These are phyloP conservation scores for Linnaemya tessellans DNA, from an alignment of 2,888 invertebrate species.

Conservation along the genomic window DNA sequence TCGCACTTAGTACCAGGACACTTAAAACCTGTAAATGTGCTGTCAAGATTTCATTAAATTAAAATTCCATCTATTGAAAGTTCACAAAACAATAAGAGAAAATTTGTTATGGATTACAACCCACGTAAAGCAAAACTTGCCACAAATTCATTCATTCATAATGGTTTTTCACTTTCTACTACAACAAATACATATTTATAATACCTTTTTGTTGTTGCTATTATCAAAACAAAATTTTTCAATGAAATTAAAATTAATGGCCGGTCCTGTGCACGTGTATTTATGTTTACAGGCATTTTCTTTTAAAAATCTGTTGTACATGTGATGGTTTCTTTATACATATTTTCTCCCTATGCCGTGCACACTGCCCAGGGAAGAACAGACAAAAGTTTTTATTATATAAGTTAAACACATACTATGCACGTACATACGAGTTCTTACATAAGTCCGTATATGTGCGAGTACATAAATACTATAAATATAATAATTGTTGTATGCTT, in stretches of 20 bases:
- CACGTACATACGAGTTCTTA: neutral
- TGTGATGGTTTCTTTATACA: neutral
- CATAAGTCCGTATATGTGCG: neutral
- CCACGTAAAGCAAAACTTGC: conserved; percentile 21
- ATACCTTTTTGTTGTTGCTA: neutral
- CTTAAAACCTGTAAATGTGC: too few species aligned
- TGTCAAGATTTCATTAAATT: neutral
- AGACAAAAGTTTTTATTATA: neutral
- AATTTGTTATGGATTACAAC: neutral
- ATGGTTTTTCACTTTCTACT: neutral
- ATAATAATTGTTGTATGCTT: too few species aligned
- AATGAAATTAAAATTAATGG: conserved; percentile 38
- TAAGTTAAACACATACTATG: neutral
- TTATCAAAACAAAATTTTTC: conserved; percentile 5
- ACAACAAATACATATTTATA: too few species aligned
- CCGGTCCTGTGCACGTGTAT: neutral
- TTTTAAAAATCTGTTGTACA: conserved; percentile 11
- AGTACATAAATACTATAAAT: too few species aligned
- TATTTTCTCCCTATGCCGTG: neutral
- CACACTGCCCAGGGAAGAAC: neutral
- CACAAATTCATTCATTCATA: conserved; percentile 31
- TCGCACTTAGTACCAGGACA: too few species aligned
- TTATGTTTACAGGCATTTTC: conserved; percentile 10
- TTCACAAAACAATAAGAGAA: neutral
- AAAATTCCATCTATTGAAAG: neutral